phyloP scores from a whole-genome alignment of 2,113 vertebrate genomes.

The Periophthalmodon schlosseri region DNA sequence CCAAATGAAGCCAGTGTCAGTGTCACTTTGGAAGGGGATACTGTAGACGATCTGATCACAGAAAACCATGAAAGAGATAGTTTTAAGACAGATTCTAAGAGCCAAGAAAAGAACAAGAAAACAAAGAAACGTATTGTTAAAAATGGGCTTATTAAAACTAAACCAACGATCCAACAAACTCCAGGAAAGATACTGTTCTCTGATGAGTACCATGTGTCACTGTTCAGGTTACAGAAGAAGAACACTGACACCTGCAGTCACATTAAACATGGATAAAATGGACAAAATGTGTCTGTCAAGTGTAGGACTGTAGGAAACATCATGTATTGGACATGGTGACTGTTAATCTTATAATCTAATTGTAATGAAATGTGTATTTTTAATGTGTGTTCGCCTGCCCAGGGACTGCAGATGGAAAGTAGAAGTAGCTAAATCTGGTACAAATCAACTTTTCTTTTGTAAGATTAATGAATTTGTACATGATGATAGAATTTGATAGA shows the following conservation, averaged over 20 bases:
- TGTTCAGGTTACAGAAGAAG: conserved; percentile 12
- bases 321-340: too few relatives aligned
- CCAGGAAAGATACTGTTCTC: conserved; percentile 16
- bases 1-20: conserved; percentile 10
- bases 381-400: too few relatives aligned
- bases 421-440: too few relatives aligned
- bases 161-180: conserved; percentile 2
- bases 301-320: too few relatives aligned
- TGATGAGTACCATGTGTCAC: conserved; percentile 37
- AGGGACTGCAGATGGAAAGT: too few relatives aligned
- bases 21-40: conserved; percentile 8
- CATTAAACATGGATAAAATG: neutral
- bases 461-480: too few relatives aligned
- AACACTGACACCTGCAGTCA: neutral
- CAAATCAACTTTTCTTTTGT: too few relatives aligned
- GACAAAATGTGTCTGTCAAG: too few relatives aligned
- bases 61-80: neutral
- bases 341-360: too few relatives aligned
- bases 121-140: neutral
- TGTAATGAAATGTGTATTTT: too few relatives aligned
- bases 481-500: too few relatives aligned
- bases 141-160: conserved; percentile 5
- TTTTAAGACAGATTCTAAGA: neutral
- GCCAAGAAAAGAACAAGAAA: conserved; percentile 11
- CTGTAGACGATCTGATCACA: neutral